Evolutionary conservation across 2,888 invertebrate species (phyloP), one percentile per base, ranked within the genome.

Genomic region (Hofmannophila pseudospretella): DNA sequence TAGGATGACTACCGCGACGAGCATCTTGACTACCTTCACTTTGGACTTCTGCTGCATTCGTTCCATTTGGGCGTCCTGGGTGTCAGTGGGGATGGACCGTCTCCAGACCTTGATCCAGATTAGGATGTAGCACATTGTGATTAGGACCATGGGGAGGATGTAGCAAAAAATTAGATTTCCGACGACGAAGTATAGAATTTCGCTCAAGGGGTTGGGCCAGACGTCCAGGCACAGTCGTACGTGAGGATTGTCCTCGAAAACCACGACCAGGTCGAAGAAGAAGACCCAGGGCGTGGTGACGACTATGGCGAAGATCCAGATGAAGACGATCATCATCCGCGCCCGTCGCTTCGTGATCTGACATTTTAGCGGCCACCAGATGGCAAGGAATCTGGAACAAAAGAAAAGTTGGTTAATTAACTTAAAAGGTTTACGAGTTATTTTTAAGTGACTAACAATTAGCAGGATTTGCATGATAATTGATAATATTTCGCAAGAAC

Each of bases 11-110:
- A 97, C 97, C 10, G 94, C 95, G 0, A 96, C 93, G 41, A 97
- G 87, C 97, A 97, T 97, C 84, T 97, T 97, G 12, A 97, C 94
- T 28, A 96, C 97, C 77, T 96, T 96, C 25, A 96, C 94, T 86
- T 97, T 97, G 28, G 96, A 96, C 76, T 96, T 96, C 61, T 97
- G 96, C 69, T 96, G 96, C 92, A 96, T 94, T 49, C 94, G 90
- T 71, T 96, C 95, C 93, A 96, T 94, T 66, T 95, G 95, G 3
- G 94, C 95, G 62, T 96, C 96, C 74, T 95, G 96, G 8, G 96
- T 94, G 65, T 96, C 96, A 0, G 95, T 94, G 0, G 97, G 97
- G 49, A 97, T 96, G 47, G 94, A 90, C 23, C 97, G 88, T 45
- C 94, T 91, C 90, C 94, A 96, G 4, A 96, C 95, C 67, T 95